Percentiles rank a stretch among this genome's conserved stretches.
Conservation (phyloP, 2,113 vertebrate genomes). For the Aspidoscelis tigris region DNA sequence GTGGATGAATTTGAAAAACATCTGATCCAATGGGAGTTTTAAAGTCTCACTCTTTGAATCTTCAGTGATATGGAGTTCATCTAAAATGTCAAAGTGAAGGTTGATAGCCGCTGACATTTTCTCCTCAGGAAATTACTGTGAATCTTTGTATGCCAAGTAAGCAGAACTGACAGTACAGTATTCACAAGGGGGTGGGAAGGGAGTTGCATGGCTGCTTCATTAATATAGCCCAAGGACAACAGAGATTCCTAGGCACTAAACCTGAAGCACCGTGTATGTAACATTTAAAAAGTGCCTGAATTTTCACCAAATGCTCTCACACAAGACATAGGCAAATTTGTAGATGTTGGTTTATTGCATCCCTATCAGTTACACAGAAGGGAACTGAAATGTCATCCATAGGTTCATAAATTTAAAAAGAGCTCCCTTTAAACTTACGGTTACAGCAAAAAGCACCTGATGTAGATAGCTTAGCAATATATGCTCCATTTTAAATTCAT, state of each 20-base stretch:
- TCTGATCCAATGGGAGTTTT: accelerated
- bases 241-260: neutral
- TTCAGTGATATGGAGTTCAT: neutral
- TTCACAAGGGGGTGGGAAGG: neutral
- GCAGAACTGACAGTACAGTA: neutral
- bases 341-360: neutral
- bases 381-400: neutral
- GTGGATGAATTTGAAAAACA: neutral
- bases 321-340: neutral
- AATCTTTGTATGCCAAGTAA: accelerated
- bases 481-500: no score
- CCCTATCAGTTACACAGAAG: neutral
- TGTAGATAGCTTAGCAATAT: neutral
- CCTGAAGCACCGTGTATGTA: neutral
- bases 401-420: neutral
- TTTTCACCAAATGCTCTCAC: neutral
- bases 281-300: neutral
- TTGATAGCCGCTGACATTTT: neutral
- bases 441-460: no score
- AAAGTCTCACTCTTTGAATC: accelerated
- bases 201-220: neutral
- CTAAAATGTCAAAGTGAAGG: neutral
- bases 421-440: no score
- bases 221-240: neutral
- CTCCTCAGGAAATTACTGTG: neutral